A percentile compares a stretch with the other conserved stretches of the same genome.
These are phyloP conservation scores for Aproaerema taeniolella DNA, from an alignment of 2,888 invertebrate species.

Conservation along the genomic window DNA sequence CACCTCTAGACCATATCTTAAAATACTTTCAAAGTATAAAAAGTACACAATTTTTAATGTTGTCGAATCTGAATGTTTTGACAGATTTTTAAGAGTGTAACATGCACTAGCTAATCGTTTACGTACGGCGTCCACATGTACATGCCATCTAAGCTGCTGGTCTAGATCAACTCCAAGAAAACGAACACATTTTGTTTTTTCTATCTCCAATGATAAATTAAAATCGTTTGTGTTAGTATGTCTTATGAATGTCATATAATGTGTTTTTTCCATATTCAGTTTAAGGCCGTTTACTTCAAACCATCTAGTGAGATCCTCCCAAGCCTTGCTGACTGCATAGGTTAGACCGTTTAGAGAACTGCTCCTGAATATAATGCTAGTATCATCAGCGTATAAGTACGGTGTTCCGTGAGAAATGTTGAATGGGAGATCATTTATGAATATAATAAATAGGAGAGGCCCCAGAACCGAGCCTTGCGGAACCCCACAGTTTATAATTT, in stretches of 20 bases:
- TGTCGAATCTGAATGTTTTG: background rate
- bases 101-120: conserved; percentile 3
- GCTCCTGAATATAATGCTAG: background rate
- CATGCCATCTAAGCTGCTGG: background rate
- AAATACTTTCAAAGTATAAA: background rate
- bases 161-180: too few species aligned
- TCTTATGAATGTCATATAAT: background rate
- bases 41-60: background rate
- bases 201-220: background rate
- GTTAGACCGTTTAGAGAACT: background rate
- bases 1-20: background rate
- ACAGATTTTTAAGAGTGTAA: conserved; percentile 2
- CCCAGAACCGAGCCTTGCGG: background rate
- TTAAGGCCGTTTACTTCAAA: background rate
- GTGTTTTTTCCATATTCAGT: background rate
- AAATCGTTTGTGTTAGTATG: background rate
- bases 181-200: background rate
- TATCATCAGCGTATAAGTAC: background rate
- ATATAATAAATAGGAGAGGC: background rate
- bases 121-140: background rate
- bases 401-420: background rate
- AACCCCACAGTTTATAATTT: background rate
- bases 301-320: background rate
- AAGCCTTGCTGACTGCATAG: background rate
- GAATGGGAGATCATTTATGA: background rate